These are phyloP conservation scores for Dolichomitus sp. DNA, from an alignment of 2,888 invertebrate species.

Conservation along the genomic window DNA sequence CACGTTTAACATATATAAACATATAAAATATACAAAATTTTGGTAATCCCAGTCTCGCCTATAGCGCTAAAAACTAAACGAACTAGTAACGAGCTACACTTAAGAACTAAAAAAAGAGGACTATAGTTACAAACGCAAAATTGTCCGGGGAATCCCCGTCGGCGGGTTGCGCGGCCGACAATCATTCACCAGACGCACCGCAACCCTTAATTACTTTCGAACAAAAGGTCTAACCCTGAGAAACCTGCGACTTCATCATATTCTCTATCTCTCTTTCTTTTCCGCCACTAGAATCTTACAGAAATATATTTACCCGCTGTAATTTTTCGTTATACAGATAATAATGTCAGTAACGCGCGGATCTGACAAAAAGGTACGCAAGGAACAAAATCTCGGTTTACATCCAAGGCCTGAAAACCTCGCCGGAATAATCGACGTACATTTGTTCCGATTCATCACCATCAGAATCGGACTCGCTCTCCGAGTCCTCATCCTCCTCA, in stretches of 20 bases:
- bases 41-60: constrained; percentile 19
- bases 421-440: constrained; percentile 15
- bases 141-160: constrained; percentile 37
- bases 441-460: not conserved
- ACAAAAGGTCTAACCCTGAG: not conserved
- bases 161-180: constrained; percentile 15
- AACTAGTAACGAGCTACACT: not conserved
- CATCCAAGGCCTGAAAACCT: constrained; percentile 15
- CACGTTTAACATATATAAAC: constrained; percentile 5
- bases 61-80: constrained; percentile 6
- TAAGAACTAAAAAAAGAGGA: not conserved
- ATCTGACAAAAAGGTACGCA: not conserved
- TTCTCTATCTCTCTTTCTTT: not conserved
- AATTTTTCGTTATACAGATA: constrained; percentile 17
- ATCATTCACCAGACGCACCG: not conserved
- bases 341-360: not conserved
- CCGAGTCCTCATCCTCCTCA: not conserved
- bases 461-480: not conserved
- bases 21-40: constrained; percentile 4
- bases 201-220: not conserved
- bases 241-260: not conserved
- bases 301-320: constrained; percentile 4
- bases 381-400: not conserved
- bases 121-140: not conserved
- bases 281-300: not conserved